These are phyloP conservation scores for Cataglyphis altisquamis DNA, from an alignment of 2,888 invertebrate genomes.

Conservation along the genomic window DNA sequence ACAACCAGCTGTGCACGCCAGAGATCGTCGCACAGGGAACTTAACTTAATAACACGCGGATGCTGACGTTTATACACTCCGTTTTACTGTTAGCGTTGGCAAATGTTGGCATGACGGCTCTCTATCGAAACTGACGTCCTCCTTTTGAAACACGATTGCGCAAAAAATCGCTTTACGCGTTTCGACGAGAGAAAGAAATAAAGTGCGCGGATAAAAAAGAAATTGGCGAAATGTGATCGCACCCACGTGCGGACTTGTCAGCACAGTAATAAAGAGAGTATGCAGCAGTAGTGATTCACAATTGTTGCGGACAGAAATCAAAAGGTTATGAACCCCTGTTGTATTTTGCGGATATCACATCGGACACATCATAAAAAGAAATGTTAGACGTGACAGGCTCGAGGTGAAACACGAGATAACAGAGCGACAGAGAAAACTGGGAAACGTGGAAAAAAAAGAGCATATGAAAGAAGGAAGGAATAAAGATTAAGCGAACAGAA, in stretches of 20 bases:
- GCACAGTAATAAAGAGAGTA: background rate
- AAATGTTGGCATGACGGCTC: constrained; percentile 60
- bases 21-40: constrained; percentile 59
- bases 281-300: background rate
- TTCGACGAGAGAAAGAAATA: background rate
- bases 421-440: constrained; percentile 45
- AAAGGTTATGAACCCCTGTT: constrained; percentile 36
- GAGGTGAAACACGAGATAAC: constrained; percentile 64
- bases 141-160: background rate
- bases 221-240: background rate
- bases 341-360: constrained; percentile 16
- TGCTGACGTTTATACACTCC: constrained; percentile 63
- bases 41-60: constrained; percentile 71
- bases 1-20: constrained; percentile 67
- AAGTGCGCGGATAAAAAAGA: background rate
- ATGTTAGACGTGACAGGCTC: constrained; percentile 44
- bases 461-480: constrained; percentile 55
- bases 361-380: constrained; percentile 11
- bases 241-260: background rate
- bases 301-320: constrained; percentile 20
- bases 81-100: constrained; percentile 56
- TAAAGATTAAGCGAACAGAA: constrained; percentile 73
- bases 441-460: constrained; percentile 42
- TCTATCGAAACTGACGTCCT: background rate
- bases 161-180: background rate